A percentile compares a stretch with the other conserved stretches of the same genome.
phyloP scores from a whole-genome alignment of 64 coral and sea anemone genomes.

The Acropora yongei region DNA sequence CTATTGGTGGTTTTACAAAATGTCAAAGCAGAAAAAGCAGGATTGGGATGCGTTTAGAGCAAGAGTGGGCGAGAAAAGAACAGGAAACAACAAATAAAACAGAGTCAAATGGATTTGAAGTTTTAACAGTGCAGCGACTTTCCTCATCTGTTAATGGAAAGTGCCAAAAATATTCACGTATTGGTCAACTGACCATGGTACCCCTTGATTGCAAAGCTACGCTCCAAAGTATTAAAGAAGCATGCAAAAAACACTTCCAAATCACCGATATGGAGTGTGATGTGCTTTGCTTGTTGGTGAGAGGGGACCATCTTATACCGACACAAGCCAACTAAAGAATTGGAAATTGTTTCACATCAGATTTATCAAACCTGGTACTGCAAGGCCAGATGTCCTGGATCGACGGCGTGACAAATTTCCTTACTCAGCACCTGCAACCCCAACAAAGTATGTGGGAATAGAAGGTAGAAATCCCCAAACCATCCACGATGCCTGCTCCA shows the following conservation, averaged over 20 bases:
- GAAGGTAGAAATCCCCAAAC: constrained; percentile 29
- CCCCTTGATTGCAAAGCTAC: constrained; percentile 45
- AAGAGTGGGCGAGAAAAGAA: constrained; percentile 33
- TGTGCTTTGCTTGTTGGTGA: constrained; percentile 73
- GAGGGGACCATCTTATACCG: constrained; percentile 66
- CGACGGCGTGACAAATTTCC: neutral
- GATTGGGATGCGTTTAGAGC: constrained; percentile 29
- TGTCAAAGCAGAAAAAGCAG: constrained; percentile 25
- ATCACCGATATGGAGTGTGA: constrained; percentile 57
- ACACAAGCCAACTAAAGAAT: constrained; percentile 72
- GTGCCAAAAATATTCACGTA: constrained; percentile 70
- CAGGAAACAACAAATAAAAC: constrained; percentile 28
- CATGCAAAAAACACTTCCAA: constrained; percentile 57
- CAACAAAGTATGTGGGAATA: constrained; percentile 40
- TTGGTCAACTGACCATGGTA: constrained; percentile 52
- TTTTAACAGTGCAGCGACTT: constrained; percentile 50
- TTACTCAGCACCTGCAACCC: constrained; percentile 30
- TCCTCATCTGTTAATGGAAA: constrained; percentile 58
- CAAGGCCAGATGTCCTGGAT: too few relatives aligned
- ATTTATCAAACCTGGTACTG: constrained; percentile 52
- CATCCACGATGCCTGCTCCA: constrained; percentile 58
- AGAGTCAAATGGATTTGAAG: constrained; percentile 42
- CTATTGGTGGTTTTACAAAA: constrained; percentile 44
- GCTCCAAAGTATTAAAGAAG: constrained; percentile 63
- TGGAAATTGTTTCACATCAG: constrained; percentile 78